Conservation (phyloP, 2,113 vertebrate species). For the Talpa occidentalis region DNA sequence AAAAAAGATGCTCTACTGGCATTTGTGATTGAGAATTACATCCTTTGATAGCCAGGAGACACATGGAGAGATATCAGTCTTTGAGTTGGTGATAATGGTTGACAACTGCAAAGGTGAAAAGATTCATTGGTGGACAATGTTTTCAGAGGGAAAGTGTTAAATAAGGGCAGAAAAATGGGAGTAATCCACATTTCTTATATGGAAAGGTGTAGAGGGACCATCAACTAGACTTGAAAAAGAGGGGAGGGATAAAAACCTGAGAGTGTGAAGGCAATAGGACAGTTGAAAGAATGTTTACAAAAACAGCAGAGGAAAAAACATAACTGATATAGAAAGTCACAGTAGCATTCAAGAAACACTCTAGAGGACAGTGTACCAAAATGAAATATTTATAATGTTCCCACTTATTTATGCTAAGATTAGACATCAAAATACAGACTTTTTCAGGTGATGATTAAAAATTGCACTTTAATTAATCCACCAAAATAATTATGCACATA, state of each 20-base stretch:
- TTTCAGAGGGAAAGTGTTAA: background rate
- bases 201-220: background rate
- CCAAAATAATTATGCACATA: background rate
- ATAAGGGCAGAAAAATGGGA: background rate
- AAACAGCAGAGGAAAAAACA: background rate
- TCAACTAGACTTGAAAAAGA: background rate
- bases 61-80: background rate
- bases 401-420: background rate
- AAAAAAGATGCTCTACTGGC: background rate
- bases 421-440: background rate
- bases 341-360: background rate
- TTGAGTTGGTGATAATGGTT: background rate
- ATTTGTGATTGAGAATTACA: background rate
- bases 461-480: background rate
- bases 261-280: background rate
- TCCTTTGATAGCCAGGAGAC: background rate
- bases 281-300: background rate
- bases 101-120: background rate
- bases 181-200: background rate
- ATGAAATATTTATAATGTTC: background rate
- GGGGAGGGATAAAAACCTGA: background rate
- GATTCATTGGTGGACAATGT: background rate
- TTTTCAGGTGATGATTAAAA: slow-evolving; percentile 1
- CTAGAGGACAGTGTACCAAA: background rate
- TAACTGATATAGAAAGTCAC: background rate